Percentiles rank a stretch among this genome's conserved stretches.
phyloP scores from a whole-genome alignment of 2,113 vertebrate genomes.

The Casuarius casuarius region DNA sequence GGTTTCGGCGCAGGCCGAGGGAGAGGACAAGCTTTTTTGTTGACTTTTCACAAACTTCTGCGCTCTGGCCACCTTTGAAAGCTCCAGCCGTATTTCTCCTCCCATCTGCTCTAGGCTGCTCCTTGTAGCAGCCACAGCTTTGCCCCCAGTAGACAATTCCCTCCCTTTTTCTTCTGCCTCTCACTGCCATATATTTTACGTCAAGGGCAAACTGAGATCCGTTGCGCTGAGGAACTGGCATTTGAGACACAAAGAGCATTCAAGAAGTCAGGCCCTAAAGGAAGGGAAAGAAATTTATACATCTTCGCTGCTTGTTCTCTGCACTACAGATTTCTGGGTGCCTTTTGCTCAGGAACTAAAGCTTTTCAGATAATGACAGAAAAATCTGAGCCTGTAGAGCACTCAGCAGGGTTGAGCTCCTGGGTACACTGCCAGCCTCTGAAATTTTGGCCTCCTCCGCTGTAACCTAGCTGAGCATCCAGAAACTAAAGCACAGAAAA shows the following conservation, averaged over 20 bases:
- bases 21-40: neutral
- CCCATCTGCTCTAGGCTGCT: neutral
- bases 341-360: neutral
- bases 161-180: neutral
- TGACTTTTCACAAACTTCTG: neutral
- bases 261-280: neutral
- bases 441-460: neutral
- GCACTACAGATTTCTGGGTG: rapidly evolving
- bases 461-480: neutral
- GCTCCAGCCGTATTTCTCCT: neutral
- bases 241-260: neutral
- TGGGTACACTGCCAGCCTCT: neutral
- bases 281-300: neutral
- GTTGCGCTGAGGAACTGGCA: neutral
- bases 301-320: neutral
- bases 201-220: neutral
- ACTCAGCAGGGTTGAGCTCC: neutral
- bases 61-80: neutral
- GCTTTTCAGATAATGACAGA: neutral
- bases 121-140: neutral
- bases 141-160: neutral
- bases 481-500: neutral
- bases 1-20: neutral
- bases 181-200: rapidly evolving
- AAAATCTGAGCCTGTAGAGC: neutral